A percentile compares a stretch with the other conserved stretches of the same genome.
Conservation (phyloP, 2,888 invertebrate genomes). For the Spialia ferax region DNA sequence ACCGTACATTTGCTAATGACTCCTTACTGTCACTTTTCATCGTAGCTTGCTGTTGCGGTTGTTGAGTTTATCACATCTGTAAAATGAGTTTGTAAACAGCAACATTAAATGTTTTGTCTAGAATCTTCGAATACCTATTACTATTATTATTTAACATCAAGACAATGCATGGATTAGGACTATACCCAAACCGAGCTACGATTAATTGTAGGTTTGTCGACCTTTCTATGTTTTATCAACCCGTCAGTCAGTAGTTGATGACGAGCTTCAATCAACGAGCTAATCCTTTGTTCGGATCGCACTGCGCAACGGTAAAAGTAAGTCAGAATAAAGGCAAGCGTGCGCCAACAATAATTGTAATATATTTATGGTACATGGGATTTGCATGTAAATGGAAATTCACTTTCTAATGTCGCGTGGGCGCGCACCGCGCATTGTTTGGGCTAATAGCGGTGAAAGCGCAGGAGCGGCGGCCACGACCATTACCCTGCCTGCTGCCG, state of each 20-base stretch:
- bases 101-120: not conserved
- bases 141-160: too few relatives aligned
- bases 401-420: constrained; percentile 72
- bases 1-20: too few relatives aligned
- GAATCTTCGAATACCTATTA: not conserved
- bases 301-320: not conserved
- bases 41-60: too few relatives aligned
- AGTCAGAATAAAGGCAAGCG: constrained; percentile 19
- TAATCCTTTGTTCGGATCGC: not conserved
- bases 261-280: not conserved
- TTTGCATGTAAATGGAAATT: constrained; percentile 73
- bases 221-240: not conserved
- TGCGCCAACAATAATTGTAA: constrained; percentile 31
- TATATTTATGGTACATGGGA: constrained; percentile 48
- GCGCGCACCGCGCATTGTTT: constrained; percentile 55
- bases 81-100: too few relatives aligned
- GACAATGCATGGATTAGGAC: not conserved
- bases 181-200: not conserved
- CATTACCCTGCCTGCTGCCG: constrained; percentile 7
- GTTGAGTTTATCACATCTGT: not conserved
- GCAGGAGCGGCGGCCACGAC: constrained; percentile 51
- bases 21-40: too few relatives aligned
- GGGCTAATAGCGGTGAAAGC: constrained; percentile 65
- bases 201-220: not conserved
- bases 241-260: not conserved